Base-by-base conservation (phyloP, 2,797 vertebrate species). In the Sebastolobus altivelis region DNA sequence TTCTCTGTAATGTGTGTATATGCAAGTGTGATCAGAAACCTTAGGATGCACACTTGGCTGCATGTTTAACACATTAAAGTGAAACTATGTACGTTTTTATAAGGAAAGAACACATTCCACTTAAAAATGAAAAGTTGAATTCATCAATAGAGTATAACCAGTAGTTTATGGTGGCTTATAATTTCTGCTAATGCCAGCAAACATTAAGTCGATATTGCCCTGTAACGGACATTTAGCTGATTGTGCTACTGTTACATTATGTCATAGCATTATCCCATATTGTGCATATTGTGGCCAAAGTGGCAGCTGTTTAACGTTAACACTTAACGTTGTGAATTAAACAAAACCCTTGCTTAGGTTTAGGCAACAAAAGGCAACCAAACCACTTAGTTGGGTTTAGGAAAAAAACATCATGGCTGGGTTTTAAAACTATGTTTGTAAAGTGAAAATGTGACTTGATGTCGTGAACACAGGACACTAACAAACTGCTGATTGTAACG, bases 1-100 rank as follows among this genome's bases (percentile, higher is more conserved):
- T 79, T 83, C 61, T 58, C 27, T 72, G 69, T 78, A 60, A 73
- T 59, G 73, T 70, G 62, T 78, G 58, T 72, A n/a, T 31, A 56
- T 62, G 71, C 60, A 46, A 56, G n/a, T 55, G 59, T 52, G 61
- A 29, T 69, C 58, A 33, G 16, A 78, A 83, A 49, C 58, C 35
- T 67, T 22, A 75, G 20, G 22, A 76, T 76, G 35, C 55, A 72
- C 68, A 81, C 13, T 49, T 3, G 5, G 35, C 40, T 70, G 46
- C 63, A 37, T 78, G 56, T 13, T 18, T 59, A 43, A 65, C n/a
- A 12, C 49, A 68, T 72, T 58, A 38, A 72, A 77, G 20, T 40
- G 12, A 29, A 12, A 58, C 58, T 18, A n/a, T 14, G 35, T 38
- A 43, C 29, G 22, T 52, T 70, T 74, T 84, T 8, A 49, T 62